phyloP scores from a whole-genome alignment of 1,140 invertebrate genomes.

The Drosophila arawakana region DNA sequence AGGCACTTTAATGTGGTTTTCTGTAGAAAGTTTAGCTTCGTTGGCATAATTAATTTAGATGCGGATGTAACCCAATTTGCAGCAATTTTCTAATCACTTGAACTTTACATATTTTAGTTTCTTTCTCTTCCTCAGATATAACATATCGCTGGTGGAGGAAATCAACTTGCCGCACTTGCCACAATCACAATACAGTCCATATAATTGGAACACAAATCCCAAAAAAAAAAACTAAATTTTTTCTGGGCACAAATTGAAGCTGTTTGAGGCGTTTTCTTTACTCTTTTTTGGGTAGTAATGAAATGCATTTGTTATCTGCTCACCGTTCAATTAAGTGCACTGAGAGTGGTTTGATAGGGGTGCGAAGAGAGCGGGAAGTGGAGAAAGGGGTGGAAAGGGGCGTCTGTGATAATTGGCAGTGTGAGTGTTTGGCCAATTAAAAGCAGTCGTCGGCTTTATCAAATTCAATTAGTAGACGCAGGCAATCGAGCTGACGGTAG shows the following conservation, averaged over 20 bases:
- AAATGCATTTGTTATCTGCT: slow-evolving; percentile 35
- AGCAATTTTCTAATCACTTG: slow-evolving; percentile 27
- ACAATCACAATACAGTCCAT: slow-evolving; percentile 31
- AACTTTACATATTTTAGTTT: slow-evolving; percentile 2
- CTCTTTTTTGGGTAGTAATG: not conserved
- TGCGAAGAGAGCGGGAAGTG: not conserved
- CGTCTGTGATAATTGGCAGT: slow-evolving; percentile 56
- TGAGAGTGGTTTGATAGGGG: not conserved
- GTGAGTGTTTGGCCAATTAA: slow-evolving; percentile 65
- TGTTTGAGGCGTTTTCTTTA: not conserved
- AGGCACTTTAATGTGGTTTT: too few species aligned
- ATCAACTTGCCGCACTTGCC: slow-evolving; percentile 42
- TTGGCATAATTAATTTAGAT: not conserved
- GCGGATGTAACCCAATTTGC: slow-evolving; percentile 55
- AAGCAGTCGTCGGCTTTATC: slow-evolving; percentile 63
- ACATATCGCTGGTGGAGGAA: slow-evolving; percentile 24
- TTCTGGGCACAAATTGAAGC: slow-evolving; percentile 34
- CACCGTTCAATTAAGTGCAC: slow-evolving; percentile 9
- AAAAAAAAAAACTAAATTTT: slow-evolving; percentile 21
- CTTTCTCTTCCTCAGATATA: slow-evolving; percentile 15
- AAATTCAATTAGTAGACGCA: slow-evolving; percentile 67
- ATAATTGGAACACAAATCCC: slow-evolving; percentile 28
- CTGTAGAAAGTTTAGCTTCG: too few species aligned
- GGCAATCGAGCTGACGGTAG: slow-evolving; percentile 17
- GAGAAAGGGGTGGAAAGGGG: not conserved